These are phyloP conservation scores for Coelopa frigida DNA, from an alignment of 1,140 invertebrate genomes.

Conservation along the genomic window DNA sequence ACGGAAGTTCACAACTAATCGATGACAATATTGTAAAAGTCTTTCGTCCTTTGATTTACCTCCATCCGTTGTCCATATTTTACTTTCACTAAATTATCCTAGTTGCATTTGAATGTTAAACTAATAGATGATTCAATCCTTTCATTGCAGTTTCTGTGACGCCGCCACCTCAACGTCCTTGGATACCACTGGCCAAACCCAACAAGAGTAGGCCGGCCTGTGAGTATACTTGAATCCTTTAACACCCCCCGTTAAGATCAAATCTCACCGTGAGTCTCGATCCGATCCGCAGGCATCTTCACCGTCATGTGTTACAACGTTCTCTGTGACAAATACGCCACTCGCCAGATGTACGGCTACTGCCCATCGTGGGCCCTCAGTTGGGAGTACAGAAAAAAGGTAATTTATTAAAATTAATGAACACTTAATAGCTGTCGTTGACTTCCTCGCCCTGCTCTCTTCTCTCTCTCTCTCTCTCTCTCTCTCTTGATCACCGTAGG, in stretches of 20 bases:
- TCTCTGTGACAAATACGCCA: conserved; percentile 97
- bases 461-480: neutral
- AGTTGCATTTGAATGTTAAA: too few species aligned
- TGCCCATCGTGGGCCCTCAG: conserved; percentile 95
- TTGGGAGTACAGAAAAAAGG: conserved; percentile 98
- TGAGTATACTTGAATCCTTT: conserved; percentile 51
- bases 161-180: conserved; percentile 83
- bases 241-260: conserved; percentile 4
- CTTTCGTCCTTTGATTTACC: too few species aligned
- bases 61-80: too few species aligned
- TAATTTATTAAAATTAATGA: conserved; percentile 27
- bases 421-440: neutral
- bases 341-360: conserved; percentile 94
- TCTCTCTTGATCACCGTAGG: too few species aligned
- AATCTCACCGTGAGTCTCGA: neutral
- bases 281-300: conserved; percentile 71
- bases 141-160: conserved; percentile 78
- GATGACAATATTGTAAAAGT: too few species aligned
- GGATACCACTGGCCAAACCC: conserved; percentile 83
- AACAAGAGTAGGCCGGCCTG: conserved; percentile 78
- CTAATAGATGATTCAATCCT: too few species aligned
- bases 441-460: neutral
- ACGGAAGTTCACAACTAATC: too few species aligned
- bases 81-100: too few species aligned
- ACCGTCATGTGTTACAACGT: conserved; percentile 99